Base-by-base conservation (phyloP, 2,888 invertebrate species). In the Metacarcinus magister region DNA sequence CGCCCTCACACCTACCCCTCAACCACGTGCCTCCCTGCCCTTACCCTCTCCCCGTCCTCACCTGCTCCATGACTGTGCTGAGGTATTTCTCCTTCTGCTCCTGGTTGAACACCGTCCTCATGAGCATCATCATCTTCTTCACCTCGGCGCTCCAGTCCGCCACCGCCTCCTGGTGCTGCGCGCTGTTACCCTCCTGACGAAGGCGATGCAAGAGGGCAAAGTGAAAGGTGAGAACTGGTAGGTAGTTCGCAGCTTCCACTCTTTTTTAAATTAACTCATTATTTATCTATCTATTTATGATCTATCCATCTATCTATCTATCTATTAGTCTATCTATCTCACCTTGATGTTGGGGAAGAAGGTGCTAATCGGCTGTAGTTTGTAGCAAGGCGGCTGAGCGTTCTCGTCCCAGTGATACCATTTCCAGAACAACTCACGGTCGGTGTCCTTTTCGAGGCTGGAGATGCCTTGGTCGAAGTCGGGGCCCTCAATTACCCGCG, bases 11-110 rank as follows among this genome's bases (percentile, higher is more conserved):
- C 89, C 32, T 43, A 1, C 16, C 89, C 32, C 91, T 43, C 87
- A 2, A 0, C 87, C 39, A 39, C 39, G 10, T 39, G 3, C 39
- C 87, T 28, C 39, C 87, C 32, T 32, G 0, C 32, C 7, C 32
- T 5, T 43, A n/a, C 3, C 8, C 32, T 90, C 60, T 13, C 0
- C 44, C 28, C 23, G 28, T n/a, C 28, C 95, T 97, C 97, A 98
- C 98, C 98, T 98, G 98, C 97, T 99, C 99, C 5, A 98, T 98
- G 0, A 98, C 98, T 7, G 98, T 98, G 5, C 98, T 98, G 97
- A 99, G 98, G 97, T 99, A 99, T 0, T 98, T 98, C 97, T 99
- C 98, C 97, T 98, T 98, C 43, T 98, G 98, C 97, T 98, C 98
- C 97, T 98, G 98, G 19, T 98, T 98, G 97, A 98, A 98, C 0